Conservation (phyloP, 2,888 invertebrate genomes). For the Phaedon cochleariae region DNA sequence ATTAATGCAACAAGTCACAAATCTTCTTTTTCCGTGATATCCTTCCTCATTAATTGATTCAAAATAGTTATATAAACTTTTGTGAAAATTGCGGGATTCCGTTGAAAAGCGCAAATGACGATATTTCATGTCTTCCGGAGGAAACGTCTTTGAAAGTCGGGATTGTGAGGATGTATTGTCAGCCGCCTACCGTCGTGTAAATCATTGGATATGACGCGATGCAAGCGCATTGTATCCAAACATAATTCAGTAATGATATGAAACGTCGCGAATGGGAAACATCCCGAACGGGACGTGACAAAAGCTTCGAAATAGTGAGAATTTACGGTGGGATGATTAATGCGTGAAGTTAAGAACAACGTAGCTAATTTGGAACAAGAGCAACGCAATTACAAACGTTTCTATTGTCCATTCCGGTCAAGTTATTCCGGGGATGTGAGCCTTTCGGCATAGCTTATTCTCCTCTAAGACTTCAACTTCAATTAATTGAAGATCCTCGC, state of each 20-base stretch:
- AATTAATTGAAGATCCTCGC: conserved; percentile 51
- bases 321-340: conserved; percentile 43
- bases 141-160: too few species aligned
- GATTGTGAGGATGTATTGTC: too few species aligned
- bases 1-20: too few species aligned
- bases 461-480: conserved; percentile 48
- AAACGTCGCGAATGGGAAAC: conserved; percentile 13
- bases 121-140: too few species aligned
- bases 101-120: too few species aligned
- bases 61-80: too few species aligned
- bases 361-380: conserved; percentile 43
- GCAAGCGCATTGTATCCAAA: not conserved
- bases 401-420: conserved; percentile 52
- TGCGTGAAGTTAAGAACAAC: conserved; percentile 46
- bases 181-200: too few species aligned
- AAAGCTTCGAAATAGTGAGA: conserved; percentile 40
- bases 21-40: too few species aligned
- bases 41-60: too few species aligned
- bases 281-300: conserved; percentile 19
- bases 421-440: conserved; percentile 51
- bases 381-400: conserved; percentile 43
- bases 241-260: conserved; percentile 25
- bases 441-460: conserved; percentile 47
- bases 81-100: too few species aligned
- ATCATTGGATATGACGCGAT: not conserved